Evolutionary conservation across 2,888 invertebrate species (phyloP).

Genomic region (Slavum lentiscoides): DNA sequence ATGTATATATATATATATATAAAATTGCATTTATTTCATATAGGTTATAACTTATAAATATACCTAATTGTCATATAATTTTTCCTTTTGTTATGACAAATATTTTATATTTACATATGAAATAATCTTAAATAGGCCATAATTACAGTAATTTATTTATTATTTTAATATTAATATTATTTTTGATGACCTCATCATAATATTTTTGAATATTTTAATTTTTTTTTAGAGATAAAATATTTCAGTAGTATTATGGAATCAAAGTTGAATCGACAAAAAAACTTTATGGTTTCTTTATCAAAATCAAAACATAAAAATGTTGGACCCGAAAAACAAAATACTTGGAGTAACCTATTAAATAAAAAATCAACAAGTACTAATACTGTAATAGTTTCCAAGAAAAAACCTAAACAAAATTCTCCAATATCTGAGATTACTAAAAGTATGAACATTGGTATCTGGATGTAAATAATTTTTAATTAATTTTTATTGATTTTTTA

Average conservation of each 20-base stretch:
- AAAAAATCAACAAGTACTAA: constrained; percentile 17
- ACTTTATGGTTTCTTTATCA: constrained; percentile 13
- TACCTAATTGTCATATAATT: too few relatives aligned
- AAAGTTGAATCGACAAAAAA: constrained; percentile 28
- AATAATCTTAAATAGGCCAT: not conserved
- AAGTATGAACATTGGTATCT: not conserved
- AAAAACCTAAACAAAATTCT: constrained; percentile 4
- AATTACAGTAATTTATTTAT: not conserved
- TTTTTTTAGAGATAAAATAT: not conserved
- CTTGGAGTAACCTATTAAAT: constrained; percentile 45
- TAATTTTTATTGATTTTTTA: constrained; percentile 1
- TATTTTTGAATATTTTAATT: not conserved
- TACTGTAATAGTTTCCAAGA: not conserved
- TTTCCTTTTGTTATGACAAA: too few relatives aligned
- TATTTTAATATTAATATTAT: too few relatives aligned
- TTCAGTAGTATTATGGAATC: constrained; percentile 35
- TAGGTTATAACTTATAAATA: not conserved
- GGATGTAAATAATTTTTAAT: not conserved
- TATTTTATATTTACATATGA: too few relatives aligned
- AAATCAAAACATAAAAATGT: constrained; percentile 22
- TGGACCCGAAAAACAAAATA: constrained; percentile 21
- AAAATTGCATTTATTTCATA: too few relatives aligned
- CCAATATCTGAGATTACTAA: not conserved
- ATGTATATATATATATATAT: not conserved
- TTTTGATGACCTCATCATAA: too few relatives aligned